These are phyloP conservation scores for Drosophila meridiana DNA, from an alignment of 2,888 invertebrate genomes.

Conservation along the genomic window DNA sequence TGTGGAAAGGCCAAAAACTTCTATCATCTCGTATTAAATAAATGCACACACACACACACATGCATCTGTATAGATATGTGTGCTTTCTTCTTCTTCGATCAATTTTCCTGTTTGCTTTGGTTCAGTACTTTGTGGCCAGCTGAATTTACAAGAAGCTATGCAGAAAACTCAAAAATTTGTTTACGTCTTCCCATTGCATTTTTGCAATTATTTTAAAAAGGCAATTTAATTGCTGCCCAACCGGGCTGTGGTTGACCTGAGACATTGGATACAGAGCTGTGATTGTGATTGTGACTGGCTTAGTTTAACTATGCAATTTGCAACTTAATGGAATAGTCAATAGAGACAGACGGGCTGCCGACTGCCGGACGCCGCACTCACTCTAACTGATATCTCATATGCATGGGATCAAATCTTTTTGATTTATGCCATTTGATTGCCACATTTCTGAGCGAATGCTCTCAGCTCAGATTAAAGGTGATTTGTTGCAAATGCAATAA, in stretches of 20 bases:
- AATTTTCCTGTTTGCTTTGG: constrained; percentile 60
- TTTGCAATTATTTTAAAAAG: constrained; percentile 69
- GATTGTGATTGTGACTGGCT: constrained; percentile 7
- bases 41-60: constrained; percentile 19
- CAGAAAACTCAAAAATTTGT: constrained; percentile 53
- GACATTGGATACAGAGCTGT: not conserved
- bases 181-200: constrained; percentile 55
- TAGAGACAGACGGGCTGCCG: constrained; percentile 16
- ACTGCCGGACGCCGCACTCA: constrained; percentile 1
- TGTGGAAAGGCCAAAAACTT: constrained; percentile 44
- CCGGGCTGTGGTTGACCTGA: constrained; percentile 11
- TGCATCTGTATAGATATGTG: constrained; percentile 14
- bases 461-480: constrained; percentile 18
- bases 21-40: constrained; percentile 54
- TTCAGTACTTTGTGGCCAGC: constrained; percentile 47
- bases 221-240: constrained; percentile 69
- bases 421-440: constrained; percentile 52
- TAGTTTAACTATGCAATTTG: constrained; percentile 54
- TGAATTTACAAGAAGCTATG: constrained; percentile 48
- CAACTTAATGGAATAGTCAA: constrained; percentile 49
- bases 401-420: constrained; percentile 43
- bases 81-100: constrained; percentile 43
- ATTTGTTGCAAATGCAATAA: constrained; percentile 44
- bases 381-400: constrained; percentile 27
- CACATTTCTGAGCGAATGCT: constrained; percentile 20